phyloP scores from a whole-genome alignment of 1,140 invertebrate genomes.

The Harpegnathos saltator region DNA sequence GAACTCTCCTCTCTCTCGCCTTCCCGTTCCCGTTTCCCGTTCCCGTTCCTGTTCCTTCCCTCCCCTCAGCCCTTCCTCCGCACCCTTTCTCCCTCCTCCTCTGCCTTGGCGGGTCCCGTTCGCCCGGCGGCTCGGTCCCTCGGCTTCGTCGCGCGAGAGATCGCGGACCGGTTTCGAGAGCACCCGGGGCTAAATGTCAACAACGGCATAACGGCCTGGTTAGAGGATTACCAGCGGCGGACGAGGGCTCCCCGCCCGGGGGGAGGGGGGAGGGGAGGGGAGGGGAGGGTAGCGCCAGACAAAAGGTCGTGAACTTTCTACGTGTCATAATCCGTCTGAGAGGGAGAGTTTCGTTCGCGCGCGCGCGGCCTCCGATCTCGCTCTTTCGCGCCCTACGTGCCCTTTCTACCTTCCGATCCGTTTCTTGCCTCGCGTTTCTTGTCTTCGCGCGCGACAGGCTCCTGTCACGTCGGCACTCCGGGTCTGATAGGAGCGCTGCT shows the following conservation, averaged over 20 bases:
- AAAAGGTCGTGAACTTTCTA: slow-evolving; percentile 84
- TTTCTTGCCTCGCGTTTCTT: slow-evolving; percentile 15
- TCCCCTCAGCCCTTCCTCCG: no score
- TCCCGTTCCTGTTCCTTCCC: no score
- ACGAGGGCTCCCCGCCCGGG: slow-evolving; percentile 36
- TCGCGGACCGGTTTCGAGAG: slow-evolving; percentile 77
- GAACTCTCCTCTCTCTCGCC: slow-evolving; percentile 35
- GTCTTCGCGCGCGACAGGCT: slow-evolving; percentile 12
- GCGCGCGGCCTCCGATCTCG: slow-evolving; percentile 62
- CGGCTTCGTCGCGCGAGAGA: slow-evolving; percentile 45
- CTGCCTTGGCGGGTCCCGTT: slow-evolving; percentile 27
- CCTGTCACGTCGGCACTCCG: neutral
- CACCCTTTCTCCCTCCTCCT: no score
- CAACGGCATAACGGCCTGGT: slow-evolving; percentile 82
- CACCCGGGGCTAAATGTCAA: slow-evolving; percentile 83
- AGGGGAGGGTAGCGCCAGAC: slow-evolving; percentile 75
- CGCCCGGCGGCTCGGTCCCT: neutral
- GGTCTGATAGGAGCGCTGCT: neutral
- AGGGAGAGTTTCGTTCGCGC: slow-evolving; percentile 73
- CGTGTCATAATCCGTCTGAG: slow-evolving; percentile 83
- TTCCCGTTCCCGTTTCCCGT: slow-evolving; percentile 12
- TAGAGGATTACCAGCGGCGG: slow-evolving; percentile 80
- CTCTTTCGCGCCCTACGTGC: slow-evolving; percentile 45
- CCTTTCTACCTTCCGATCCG: neutral
- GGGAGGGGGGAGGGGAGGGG: neutral